Conservation (phyloP, 2,797 vertebrate species). For the Botia kubotai region DNA sequence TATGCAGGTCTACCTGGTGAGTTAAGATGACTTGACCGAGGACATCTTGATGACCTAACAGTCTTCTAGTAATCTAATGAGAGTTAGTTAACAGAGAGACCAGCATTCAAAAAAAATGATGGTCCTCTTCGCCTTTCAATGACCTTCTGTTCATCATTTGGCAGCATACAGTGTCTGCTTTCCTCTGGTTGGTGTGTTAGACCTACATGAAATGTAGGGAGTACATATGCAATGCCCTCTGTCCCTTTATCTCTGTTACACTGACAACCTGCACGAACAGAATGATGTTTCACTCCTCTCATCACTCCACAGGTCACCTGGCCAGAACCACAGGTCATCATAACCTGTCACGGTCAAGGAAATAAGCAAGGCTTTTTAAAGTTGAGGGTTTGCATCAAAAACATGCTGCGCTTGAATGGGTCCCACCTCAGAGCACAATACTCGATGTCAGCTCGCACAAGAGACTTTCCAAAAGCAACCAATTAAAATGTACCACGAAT, state of each 20-base stretch:
- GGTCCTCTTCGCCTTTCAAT: too few relatives aligned
- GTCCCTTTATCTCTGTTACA: background rate
- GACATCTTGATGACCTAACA: background rate
- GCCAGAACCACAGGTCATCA: constrained; percentile 29
- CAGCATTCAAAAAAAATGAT: too few relatives aligned
- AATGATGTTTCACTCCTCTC: background rate
- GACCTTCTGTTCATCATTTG: background rate
- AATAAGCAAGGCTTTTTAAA: background rate
- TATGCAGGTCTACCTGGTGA: too few relatives aligned
- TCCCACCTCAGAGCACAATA: constrained; percentile 26
- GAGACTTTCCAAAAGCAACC: constrained; percentile 12
- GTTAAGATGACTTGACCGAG: too few relatives aligned
- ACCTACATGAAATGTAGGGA: constrained; percentile 11
- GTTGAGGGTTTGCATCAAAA: constrained; percentile 32
- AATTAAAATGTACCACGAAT: constrained; percentile 13
- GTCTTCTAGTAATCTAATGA: too few relatives aligned
- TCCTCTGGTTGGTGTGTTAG: background rate
- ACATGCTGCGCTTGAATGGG: background rate
- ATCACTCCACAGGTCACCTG: constrained; percentile 36
- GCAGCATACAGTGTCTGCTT: too few relatives aligned
- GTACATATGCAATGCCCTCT: background rate
- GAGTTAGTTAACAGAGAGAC: too few relatives aligned
- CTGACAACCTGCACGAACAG: constrained; percentile 22
- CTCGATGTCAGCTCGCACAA: constrained; percentile 11
- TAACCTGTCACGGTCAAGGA: constrained; percentile 22